phyloP scores from a whole-genome alignment of 2,113 vertebrate genomes.

The Phocoena phocoena region DNA sequence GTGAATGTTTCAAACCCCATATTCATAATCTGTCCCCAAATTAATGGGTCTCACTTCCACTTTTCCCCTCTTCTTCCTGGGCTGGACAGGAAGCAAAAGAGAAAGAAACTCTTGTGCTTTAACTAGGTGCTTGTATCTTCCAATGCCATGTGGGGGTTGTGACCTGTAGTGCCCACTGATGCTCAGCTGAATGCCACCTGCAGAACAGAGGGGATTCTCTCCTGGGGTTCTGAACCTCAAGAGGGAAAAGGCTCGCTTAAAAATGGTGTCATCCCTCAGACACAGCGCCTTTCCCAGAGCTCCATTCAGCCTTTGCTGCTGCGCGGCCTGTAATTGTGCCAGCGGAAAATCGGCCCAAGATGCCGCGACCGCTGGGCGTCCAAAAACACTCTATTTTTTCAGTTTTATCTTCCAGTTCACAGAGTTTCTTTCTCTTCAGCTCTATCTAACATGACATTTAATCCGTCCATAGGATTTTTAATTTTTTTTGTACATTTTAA shows the following conservation, averaged over 20 bases:
- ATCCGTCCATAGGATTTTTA: neutral
- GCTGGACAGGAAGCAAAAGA: slow-evolving; percentile 74
- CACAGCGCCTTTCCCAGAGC: slow-evolving; percentile 57
- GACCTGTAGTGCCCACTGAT: slow-evolving; percentile 85
- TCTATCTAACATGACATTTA: neutral
- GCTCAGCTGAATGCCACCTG: slow-evolving; percentile 74
- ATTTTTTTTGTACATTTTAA: neutral
- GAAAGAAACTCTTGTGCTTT: slow-evolving; percentile 69
- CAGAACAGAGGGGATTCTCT: no score
- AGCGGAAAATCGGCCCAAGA: neutral
- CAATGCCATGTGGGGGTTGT: slow-evolving; percentile 91
- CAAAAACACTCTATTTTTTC: neutral
- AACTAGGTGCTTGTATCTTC: slow-evolving; percentile 89
- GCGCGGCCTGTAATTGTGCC: neutral
- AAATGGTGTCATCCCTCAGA: no score
- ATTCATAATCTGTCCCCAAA: slow-evolving; percentile 82
- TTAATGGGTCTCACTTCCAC: slow-evolving; percentile 85
- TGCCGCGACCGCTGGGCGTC: neutral
- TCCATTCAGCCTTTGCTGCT: slow-evolving; percentile 57
- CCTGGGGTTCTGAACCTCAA: no score
- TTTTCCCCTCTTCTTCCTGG: slow-evolving; percentile 87
- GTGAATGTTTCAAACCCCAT: slow-evolving; percentile 89
- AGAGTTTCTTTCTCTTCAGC: neutral
- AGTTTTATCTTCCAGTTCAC: neutral
- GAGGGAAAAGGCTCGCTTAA: no score